These are phyloP conservation scores for Mimas tiliae DNA, from an alignment of 2,888 invertebrate genomes.

Conservation along the genomic window DNA sequence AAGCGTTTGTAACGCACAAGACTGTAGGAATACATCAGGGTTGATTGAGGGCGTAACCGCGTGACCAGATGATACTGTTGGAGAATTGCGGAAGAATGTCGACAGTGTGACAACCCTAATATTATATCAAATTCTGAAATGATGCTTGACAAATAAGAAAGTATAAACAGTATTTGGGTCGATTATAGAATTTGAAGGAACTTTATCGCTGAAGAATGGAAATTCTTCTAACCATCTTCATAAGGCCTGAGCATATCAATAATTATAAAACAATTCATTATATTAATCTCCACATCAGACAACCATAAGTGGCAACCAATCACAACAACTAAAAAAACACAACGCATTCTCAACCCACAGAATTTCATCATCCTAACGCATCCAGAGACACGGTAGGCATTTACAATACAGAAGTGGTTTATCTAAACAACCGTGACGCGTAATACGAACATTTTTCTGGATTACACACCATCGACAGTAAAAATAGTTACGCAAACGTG, in stretches of 20 bases:
- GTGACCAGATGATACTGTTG: neutral
- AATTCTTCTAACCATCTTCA: too few relatives aligned
- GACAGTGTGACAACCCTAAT: neutral
- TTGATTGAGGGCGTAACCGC: neutral
- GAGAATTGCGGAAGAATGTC: slow-evolving; percentile 6
- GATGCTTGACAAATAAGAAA: too few relatives aligned
- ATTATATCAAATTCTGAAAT: too few relatives aligned
- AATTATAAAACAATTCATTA: too few relatives aligned
- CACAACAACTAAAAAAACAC: neutral
- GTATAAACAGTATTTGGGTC: too few relatives aligned
- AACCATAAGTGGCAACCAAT: neutral
- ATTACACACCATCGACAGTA: slow-evolving; percentile 46
- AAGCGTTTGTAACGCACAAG: slow-evolving; percentile 3
- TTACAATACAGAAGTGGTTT: slow-evolving; percentile 34
- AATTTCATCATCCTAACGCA: slow-evolving; percentile 11
- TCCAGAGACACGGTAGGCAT: slow-evolving; percentile 34
- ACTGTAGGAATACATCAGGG: slow-evolving; percentile 6
- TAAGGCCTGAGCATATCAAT: too few relatives aligned
- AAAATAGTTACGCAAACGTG: slow-evolving; percentile 44
- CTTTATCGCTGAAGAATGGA: too few relatives aligned
- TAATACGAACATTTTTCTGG: slow-evolving; percentile 52
- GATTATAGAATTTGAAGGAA: too few relatives aligned
- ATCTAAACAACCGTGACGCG: slow-evolving; percentile 38
- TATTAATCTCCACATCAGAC: neutral
- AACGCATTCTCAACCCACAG: slow-evolving; percentile 10